Evolutionary conservation across 2,113 vertebrate species (phyloP), one percentile per base, ranked within the genome.

Genomic region (Recurvirostra avosetta): DNA sequence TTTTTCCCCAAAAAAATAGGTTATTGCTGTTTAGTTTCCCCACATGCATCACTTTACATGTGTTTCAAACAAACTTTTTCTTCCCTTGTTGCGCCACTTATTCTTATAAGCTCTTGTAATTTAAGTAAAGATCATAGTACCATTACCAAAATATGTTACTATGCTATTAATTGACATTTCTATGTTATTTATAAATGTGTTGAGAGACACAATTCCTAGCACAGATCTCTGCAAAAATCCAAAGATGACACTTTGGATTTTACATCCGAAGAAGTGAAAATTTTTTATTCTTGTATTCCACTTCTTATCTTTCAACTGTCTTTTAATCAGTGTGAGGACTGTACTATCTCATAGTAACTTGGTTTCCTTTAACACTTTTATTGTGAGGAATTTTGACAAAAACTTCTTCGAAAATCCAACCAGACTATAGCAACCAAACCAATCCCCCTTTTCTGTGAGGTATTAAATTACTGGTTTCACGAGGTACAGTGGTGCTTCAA

Each of bases 1-100:
- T 5, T 70, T 78, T 43, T 49, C 26, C 56, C 3, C 62, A 30
- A 45, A 66, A 76, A 6, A 12, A 36, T 36, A 58, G 2, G 3
- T 32, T 38, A 3, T 34, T 47, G 4, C 3, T 1, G 2, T 73
- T 91, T n/a, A 59, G 6, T 32, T 80, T 89, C 9, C 16, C 7
- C 30, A 45, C 0, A 0, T 45, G 2, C 21, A 56, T 58, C 3
- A 4, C 5, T 88, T 88, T 4, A 18, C 4, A 9, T 56, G 72
- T 75, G 14, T 40, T 68, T 89, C 19, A 52, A 88, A 61, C 0
- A 90, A 79, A 29, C 0, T 18, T 49, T 41, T 79, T 53, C 12
- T 70, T 91, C 18, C 12, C 3, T 7, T 73, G 4, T 63, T 77
- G 5, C 66, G 23, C 2, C 2, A 19, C 12, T 30, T 18, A 30